These are phyloP conservation scores for Glareola pratincola DNA, from an alignment of 2,113 vertebrate species.

Conservation along the genomic window DNA sequence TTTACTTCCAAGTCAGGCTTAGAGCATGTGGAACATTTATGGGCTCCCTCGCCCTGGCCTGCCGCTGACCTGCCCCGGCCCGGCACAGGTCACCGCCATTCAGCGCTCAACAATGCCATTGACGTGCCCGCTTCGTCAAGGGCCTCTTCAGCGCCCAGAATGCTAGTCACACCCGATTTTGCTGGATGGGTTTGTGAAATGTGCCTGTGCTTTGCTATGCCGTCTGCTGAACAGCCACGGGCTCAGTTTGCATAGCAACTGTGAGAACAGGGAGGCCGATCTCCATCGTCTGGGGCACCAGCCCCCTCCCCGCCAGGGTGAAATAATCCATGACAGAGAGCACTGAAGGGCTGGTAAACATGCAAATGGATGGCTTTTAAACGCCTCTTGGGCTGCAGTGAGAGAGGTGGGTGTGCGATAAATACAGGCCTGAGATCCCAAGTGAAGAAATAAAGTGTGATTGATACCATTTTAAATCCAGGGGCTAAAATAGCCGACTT, in stretches of 20 bases:
- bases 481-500: conserved; percentile 37
- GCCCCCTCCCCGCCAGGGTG: background rate
- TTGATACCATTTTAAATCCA: conserved; percentile 18
- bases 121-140: background rate
- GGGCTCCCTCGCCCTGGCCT: background rate
- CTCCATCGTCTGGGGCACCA: background rate
- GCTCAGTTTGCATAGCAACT: background rate
- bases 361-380: background rate
- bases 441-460: conserved; percentile 13
- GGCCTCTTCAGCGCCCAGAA: background rate
- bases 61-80: background rate
- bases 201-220: background rate
- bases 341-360: background rate
- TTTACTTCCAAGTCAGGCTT: background rate
- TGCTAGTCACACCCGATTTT: background rate
- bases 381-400: background rate
- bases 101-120: background rate
- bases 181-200: background rate
- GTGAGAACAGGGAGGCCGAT: background rate
- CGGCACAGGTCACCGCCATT: background rate
- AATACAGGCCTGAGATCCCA: background rate
- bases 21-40: background rate
- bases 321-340: background rate
- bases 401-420: background rate
- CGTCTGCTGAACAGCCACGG: background rate